Evolutionary conservation across 2,888 invertebrate species (phyloP).

Genomic region (Scaptodrosophila latifasciaeformis): DNA sequence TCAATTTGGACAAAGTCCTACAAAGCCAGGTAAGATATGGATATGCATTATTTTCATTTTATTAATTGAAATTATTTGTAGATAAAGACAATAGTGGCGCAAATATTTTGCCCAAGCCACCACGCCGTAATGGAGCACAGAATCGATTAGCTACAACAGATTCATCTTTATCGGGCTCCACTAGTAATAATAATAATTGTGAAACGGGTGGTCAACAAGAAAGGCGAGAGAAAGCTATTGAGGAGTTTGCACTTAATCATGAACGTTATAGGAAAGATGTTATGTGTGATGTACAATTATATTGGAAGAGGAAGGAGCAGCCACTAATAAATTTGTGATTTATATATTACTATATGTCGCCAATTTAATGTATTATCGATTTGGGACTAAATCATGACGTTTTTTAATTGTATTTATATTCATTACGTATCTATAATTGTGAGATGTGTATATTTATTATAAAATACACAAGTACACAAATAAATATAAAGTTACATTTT

Average conservation of each 20-base stretch:
- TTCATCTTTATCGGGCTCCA: constrained; percentile 37
- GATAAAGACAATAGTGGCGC: constrained; percentile 43
- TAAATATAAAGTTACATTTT: no score
- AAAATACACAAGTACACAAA: no score
- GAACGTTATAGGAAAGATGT: constrained; percentile 65
- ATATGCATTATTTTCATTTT: not conserved
- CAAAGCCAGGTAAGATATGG: constrained; percentile 17
- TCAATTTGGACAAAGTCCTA: constrained; percentile 12
- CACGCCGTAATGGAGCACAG: constrained; percentile 10
- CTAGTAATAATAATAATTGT: constrained; percentile 30
- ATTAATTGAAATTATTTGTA: constrained; percentile 35
- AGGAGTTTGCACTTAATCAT: constrained; percentile 58
- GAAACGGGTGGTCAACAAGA: constrained; percentile 35
- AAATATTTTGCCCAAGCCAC: constrained; percentile 28
- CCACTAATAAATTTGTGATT: constrained; percentile 72
- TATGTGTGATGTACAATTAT: constrained; percentile 63
- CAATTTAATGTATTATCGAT: no score
- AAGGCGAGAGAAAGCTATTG: constrained; percentile 22
- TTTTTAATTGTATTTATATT: no score
- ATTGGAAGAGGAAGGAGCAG: constrained; percentile 58
- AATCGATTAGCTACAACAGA: constrained; percentile 13
- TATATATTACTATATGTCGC: no score
- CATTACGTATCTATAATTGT: no score
- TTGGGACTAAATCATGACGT: no score
- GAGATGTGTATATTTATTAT: no score